Percentiles rank a stretch among this genome's conserved stretches.
These are phyloP conservation scores for Tortricodes alternella DNA, from an alignment of 2,888 invertebrate genomes.

Conservation along the genomic window DNA sequence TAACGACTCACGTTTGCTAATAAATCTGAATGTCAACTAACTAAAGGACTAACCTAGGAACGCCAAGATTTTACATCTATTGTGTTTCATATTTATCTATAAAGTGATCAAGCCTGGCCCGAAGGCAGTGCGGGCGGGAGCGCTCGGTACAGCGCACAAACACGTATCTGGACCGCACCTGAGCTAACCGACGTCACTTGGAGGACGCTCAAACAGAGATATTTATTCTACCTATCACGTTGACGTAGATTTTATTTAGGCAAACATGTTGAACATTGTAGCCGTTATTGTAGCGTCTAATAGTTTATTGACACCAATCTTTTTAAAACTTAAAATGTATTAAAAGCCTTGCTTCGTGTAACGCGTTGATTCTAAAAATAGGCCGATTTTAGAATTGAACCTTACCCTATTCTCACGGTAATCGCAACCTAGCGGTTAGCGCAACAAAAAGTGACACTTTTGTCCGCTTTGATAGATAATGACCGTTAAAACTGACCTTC, in stretches of 20 bases:
- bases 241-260: constrained; percentile 15
- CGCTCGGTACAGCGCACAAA: constrained; percentile 45
- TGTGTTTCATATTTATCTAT: background rate
- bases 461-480: constrained; percentile 26
- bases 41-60: background rate
- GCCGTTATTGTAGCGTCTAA: background rate
- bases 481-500: constrained; percentile 33
- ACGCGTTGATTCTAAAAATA: constrained; percentile 13
- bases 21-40: background rate
- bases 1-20: background rate
- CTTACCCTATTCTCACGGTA: constrained; percentile 25
- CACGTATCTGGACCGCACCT: constrained; percentile 69
- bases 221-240: constrained; percentile 8
- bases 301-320: constrained; percentile 14
- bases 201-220: constrained; percentile 41
- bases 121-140: background rate
- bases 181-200: constrained; percentile 61
- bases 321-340: background rate
- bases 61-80: background rate
- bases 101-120: constrained; percentile 9
- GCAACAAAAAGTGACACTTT: constrained; percentile 33
- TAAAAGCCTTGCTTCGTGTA: no score
- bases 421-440: constrained; percentile 27
- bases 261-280: background rate
- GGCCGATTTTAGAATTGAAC: background rate